A percentile compares a stretch with the other conserved stretches of the same genome.
These are phyloP conservation scores for Burhinus oedicnemus DNA, from an alignment of 2,113 vertebrate genomes.

Conservation along the genomic window DNA sequence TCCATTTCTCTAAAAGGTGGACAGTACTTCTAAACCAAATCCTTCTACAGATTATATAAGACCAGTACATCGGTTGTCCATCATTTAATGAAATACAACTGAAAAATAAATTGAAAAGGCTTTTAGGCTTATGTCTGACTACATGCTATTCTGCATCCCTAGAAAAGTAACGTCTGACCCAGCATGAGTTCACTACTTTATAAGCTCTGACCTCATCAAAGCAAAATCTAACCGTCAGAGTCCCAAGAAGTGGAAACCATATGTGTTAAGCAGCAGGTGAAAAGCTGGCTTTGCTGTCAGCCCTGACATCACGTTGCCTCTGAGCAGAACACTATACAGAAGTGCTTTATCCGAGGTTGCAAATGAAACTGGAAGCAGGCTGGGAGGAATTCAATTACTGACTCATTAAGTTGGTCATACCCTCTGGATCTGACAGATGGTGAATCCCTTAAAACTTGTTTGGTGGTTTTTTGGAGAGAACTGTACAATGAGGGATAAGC, in stretches of 20 bases:
- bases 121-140: not conserved
- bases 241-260: not conserved
- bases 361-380: not conserved
- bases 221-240: not conserved
- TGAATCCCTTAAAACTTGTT: not conserved
- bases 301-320: not conserved
- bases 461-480: not conserved
- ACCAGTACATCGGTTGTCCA: not conserved
- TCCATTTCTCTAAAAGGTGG: not conserved
- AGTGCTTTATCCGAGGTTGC: not conserved
- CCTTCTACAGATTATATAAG: not conserved
- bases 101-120: not conserved
- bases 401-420: not conserved
- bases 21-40: slow-evolving; percentile 20
- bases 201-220: not conserved
- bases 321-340: not conserved
- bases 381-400: not conserved
- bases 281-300: not conserved
- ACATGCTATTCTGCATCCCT: not conserved
- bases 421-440: slow-evolving; percentile 5
- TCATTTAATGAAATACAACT: not conserved
- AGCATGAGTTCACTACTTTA: not conserved
- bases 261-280: not conserved
- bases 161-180: not conserved
- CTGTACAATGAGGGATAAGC: not conserved